These are phyloP conservation scores for Microvelia longipes DNA, from an alignment of 1,140 invertebrate genomes.

Conservation along the genomic window DNA sequence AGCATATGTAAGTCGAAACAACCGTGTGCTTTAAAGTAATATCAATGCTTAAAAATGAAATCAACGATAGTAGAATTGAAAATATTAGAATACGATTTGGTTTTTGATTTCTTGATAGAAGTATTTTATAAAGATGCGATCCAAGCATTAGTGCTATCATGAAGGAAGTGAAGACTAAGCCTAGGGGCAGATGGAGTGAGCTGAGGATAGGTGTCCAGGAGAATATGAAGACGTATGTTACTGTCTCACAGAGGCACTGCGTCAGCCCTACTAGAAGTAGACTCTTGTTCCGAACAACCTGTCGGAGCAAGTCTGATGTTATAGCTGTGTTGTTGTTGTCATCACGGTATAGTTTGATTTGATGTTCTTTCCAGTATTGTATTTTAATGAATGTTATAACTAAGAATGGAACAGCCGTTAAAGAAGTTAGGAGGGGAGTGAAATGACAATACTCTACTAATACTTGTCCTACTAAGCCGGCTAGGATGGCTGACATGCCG, in stretches of 20 bases:
- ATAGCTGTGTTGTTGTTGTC: not conserved
- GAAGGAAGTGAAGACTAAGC: slow-evolving; percentile 42
- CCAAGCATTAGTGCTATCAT: slow-evolving; percentile 56
- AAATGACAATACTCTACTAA: slow-evolving; percentile 41
- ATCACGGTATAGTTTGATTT: not conserved
- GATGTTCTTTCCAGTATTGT: slow-evolving; percentile 18
- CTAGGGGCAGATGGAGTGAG: slow-evolving; percentile 31
- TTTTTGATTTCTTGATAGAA: slow-evolving; percentile 24
- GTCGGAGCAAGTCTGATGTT: slow-evolving; percentile 13
- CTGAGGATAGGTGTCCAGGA: slow-evolving; percentile 53
- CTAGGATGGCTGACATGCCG: slow-evolving; percentile 47
- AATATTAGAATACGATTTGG: slow-evolving; percentile 28
- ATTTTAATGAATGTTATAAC: slow-evolving; percentile 33
- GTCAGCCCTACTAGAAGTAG: slow-evolving; percentile 43
- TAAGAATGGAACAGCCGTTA: slow-evolving; percentile 43
- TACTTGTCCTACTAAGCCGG: slow-evolving; percentile 46
- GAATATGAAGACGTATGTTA: slow-evolving; percentile 59
- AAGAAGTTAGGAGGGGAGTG: slow-evolving; percentile 42
- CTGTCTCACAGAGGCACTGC: slow-evolving; percentile 52
- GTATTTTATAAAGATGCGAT: slow-evolving; percentile 42
- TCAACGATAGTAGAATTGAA: slow-evolving; percentile 25
- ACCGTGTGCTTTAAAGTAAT: slow-evolving; percentile 3
- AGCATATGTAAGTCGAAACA: slow-evolving; percentile 31
- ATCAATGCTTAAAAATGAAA: slow-evolving; percentile 21
- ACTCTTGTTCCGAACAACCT: slow-evolving; percentile 23